Percentiles rank a stretch among this genome's conserved stretches.
Evolutionary conservation across 2,113 vertebrate species (phyloP).

Genomic region (Gymnorhina tibicen): DNA sequence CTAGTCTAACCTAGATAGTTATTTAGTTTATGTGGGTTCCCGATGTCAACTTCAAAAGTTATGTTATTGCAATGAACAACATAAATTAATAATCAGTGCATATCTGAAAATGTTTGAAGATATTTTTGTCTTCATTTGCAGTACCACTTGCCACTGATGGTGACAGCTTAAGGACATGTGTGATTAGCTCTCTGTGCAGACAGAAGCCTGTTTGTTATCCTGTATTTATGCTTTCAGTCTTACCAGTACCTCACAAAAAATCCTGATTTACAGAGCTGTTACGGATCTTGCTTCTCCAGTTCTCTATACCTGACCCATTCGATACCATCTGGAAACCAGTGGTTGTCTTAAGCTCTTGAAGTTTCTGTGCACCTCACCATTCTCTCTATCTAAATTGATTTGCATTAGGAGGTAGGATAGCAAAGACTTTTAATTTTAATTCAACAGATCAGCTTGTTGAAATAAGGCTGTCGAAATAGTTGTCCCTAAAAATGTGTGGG

Average conservation of each 20-base stretch:
- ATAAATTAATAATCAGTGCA: constrained; percentile 25
- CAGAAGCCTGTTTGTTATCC: not conserved
- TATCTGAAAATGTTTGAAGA: constrained; percentile 23
- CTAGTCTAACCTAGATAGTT: not conserved
- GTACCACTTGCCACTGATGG: not conserved
- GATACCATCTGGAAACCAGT: not conserved
- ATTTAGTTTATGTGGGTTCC: not conserved
- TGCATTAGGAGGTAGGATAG: not conserved
- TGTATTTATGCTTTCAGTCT: not conserved
- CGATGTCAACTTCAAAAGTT: not conserved
- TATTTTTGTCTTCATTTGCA: constrained; percentile 40
- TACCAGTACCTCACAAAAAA: not conserved
- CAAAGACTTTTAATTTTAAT: not conserved
- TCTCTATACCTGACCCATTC: not conserved
- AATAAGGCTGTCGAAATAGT: not conserved
- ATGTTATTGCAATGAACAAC: not conserved
- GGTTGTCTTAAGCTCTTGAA: not conserved
- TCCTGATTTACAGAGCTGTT: not conserved
- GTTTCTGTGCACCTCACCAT: not conserved
- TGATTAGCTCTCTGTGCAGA: not conserved
- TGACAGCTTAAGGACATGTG: not conserved
- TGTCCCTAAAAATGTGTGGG: not conserved
- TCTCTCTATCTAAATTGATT: not conserved
- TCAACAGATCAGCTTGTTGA: not conserved
- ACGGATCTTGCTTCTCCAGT: not conserved